Conservation (phyloP, 2,797 vertebrate genomes). For the Myotis daubentonii region DNA sequence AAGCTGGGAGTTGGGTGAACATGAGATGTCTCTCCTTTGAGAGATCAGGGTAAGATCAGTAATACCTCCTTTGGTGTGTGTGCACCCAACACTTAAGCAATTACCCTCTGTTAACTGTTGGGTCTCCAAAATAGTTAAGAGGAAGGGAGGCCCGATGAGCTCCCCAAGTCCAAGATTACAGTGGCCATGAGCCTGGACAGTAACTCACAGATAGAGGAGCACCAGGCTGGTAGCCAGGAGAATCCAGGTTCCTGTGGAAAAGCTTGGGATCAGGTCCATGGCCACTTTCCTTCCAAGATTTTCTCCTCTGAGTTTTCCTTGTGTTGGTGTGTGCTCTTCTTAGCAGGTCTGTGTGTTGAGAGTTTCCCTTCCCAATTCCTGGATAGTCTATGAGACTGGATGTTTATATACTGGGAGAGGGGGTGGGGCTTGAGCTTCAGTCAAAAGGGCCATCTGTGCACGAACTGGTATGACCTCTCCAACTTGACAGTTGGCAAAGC, state of each 20-base stretch:
- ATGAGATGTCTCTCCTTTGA: background rate
- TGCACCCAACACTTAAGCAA: background rate
- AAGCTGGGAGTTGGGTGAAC: background rate
- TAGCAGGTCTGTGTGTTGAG: background rate
- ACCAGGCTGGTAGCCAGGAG: constrained; percentile 56
- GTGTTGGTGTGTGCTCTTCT: background rate
- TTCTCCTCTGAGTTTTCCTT: background rate
- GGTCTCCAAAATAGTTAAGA: background rate
- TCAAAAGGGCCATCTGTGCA: background rate
- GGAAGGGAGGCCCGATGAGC: background rate
- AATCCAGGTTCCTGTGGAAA: constrained; percentile 35
- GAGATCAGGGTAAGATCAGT: background rate
- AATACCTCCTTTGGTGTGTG: background rate
- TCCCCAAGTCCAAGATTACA: background rate
- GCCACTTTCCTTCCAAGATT: background rate
- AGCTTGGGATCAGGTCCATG: constrained; percentile 64
- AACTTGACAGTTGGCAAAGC: background rate
- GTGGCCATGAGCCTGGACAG: background rate
- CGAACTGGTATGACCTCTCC: background rate
- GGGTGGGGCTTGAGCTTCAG: background rate
- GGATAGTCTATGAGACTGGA: background rate
- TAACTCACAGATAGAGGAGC: constrained; percentile 71
- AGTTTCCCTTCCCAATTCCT: background rate
- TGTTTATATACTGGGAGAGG: background rate
- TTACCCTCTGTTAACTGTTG: background rate